Evolutionary conservation across 2,797 vertebrate species (phyloP).

Genomic region (Discoglossus pictus): DNA sequence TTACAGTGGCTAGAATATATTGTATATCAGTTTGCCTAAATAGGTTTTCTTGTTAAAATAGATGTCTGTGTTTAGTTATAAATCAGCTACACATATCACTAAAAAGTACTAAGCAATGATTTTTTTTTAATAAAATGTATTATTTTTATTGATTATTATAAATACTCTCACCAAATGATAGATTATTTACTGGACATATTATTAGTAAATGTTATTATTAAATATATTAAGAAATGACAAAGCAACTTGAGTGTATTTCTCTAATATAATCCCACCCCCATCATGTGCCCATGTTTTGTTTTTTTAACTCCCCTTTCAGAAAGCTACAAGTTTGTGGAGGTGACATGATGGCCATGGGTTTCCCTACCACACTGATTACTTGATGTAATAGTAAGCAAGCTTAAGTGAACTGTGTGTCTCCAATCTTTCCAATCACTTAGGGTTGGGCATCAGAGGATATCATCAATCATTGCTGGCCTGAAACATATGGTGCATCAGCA

Average conservation of each 20-base stretch:
- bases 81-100: no score
- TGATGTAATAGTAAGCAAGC: constrained; percentile 83
- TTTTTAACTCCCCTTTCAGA: constrained; percentile 63
- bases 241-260: neutral
- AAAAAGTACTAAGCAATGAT: no score
- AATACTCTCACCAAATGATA: no score
- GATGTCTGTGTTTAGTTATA: no score
- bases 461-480: constrained; percentile 87
- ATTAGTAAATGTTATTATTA: no score
- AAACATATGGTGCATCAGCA: constrained; percentile 86
- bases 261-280: constrained; percentile 12
- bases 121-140: no score
- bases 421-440: constrained; percentile 94
- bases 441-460: constrained; percentile 81
- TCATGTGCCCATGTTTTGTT: constrained; percentile 61
- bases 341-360: constrained; percentile 67
- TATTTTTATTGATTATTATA: neutral
- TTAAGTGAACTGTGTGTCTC: constrained; percentile 92
- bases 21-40: no score
- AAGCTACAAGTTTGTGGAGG: constrained; percentile 62
- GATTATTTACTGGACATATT: neutral
- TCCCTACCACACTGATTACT: constrained; percentile 82
- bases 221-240: neutral
- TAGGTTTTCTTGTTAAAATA: no score
- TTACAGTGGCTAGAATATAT: no score